phyloP scores from a whole-genome alignment of 2,113 vertebrate species.

The Neogobius melanostomus region DNA sequence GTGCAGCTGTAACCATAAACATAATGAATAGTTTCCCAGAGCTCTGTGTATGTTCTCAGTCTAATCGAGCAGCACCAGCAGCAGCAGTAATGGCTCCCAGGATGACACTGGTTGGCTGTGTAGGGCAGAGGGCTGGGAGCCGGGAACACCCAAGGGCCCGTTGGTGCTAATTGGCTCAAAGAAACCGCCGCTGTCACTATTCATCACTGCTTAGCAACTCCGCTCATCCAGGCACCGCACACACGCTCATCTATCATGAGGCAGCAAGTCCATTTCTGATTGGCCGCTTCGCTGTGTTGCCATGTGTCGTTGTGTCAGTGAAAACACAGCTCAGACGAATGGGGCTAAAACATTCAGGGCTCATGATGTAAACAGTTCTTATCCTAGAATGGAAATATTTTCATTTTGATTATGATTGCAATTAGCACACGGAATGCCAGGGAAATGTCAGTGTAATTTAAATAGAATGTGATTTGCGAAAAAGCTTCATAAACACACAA shows the following conservation, averaged over 20 bases:
- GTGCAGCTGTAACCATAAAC: neutral
- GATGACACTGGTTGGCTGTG: slow-evolving; percentile 30
- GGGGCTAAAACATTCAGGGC: neutral
- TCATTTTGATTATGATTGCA: no score
- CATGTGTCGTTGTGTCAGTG: slow-evolving; percentile 50
- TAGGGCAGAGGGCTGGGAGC: slow-evolving; percentile 22
- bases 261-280: slow-evolving; percentile 47
- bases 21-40: neutral
- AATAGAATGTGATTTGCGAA: no score
- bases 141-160: slow-evolving; percentile 44
- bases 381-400: neutral
- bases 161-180: slow-evolving; percentile 57
- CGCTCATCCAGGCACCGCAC: slow-evolving; percentile 40
- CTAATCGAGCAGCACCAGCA: neutral
- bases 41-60: neutral
- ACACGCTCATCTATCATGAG: slow-evolving; percentile 50
- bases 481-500: no score
- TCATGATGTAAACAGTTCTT: neutral
- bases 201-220: slow-evolving; percentile 56
- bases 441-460: no score
- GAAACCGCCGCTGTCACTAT: slow-evolving; percentile 45
- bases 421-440: no score
- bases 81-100: slow-evolving; percentile 13
- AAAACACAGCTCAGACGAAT: slow-evolving; percentile 5
- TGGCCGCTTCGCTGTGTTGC: slow-evolving; percentile 55